A percentile compares a stretch with the other conserved stretches of the same genome.
Evolutionary conservation across 2,797 vertebrate species (phyloP).

Genomic region (Mus caroli): DNA sequence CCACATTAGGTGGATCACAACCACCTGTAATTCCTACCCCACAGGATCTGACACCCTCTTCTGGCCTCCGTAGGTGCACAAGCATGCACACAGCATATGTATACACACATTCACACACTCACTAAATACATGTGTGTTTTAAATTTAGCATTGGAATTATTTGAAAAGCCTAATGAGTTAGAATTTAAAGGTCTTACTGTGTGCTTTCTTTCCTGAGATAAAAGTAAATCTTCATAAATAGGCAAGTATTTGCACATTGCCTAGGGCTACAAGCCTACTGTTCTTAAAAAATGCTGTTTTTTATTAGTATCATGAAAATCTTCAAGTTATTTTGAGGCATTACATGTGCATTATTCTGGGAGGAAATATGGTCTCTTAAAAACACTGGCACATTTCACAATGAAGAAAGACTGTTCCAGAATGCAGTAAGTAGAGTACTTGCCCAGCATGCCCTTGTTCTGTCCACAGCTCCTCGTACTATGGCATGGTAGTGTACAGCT

Average conservation of each 20-base stretch:
- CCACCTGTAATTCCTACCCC: not conserved
- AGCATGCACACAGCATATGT: not conserved
- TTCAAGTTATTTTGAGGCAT: conserved; percentile 27
- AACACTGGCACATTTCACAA: not conserved
- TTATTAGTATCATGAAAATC: conserved; percentile 41
- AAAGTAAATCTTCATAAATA: not conserved
- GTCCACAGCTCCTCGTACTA: not conserved
- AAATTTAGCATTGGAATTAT: conserved; percentile 10
- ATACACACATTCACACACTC: not conserved
- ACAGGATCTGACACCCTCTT: not conserved
- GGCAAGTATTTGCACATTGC: not conserved
- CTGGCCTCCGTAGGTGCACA: not conserved
- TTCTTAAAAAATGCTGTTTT: conserved; percentile 36
- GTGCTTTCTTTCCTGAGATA: not conserved
- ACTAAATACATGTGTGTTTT: not conserved
- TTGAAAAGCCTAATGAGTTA: not conserved
- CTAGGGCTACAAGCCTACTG: not conserved
- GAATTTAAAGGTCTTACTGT: not conserved
- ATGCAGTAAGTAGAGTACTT: not conserved
- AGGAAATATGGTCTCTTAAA: conserved; percentile 26
- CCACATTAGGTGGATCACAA: not conserved
- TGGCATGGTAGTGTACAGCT: not conserved
- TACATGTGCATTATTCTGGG: not conserved
- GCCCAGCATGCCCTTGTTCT: not conserved
- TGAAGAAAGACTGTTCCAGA: not conserved